Percentiles rank a stretch among this genome's conserved stretches.
Evolutionary conservation across 2,797 vertebrate genomes (phyloP).

Genomic region (Coregonus suidteri): DNA sequence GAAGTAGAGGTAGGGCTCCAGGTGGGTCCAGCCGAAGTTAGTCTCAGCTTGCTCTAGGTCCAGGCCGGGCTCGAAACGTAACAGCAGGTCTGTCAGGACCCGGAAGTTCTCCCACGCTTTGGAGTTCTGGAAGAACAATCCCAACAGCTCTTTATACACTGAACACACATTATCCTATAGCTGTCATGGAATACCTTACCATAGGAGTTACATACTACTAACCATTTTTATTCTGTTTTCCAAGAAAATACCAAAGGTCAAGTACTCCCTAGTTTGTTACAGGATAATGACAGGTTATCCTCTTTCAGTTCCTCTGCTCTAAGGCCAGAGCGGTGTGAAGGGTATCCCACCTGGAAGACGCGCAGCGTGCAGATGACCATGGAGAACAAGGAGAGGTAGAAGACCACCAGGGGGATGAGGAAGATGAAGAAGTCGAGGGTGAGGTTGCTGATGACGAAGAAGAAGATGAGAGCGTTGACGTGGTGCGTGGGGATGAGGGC

Average conservation of each 20-base stretch:
- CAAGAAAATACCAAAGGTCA: neutral
- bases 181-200: neutral
- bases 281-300: neutral
- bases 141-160: neutral
- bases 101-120: slow-evolving; percentile 97
- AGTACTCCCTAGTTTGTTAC: neutral
- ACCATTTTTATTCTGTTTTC: neutral
- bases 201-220: neutral
- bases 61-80: slow-evolving; percentile 91
- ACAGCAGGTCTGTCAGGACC: slow-evolving; percentile 85
- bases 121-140: slow-evolving; percentile 80
- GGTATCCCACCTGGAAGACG: slow-evolving; percentile 80
- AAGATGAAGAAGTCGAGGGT: slow-evolving; percentile 96
- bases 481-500: slow-evolving; percentile 95
- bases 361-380: slow-evolving; percentile 97
- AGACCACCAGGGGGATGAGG: slow-evolving; percentile 89
- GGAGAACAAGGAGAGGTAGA: slow-evolving; percentile 95
- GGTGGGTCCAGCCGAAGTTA: slow-evolving; percentile 96
- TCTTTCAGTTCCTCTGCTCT: no score
- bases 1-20: slow-evolving; percentile 94
- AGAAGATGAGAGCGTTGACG: slow-evolving; percentile 95
- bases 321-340: neutral
- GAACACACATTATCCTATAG: neutral
- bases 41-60: slow-evolving; percentile 94
- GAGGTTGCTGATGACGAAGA: slow-evolving; percentile 98